Evolutionary conservation across 2,797 vertebrate species (phyloP), one percentile per base, ranked within the genome.

Genomic region (Petrocephalus sullivani): DNA sequence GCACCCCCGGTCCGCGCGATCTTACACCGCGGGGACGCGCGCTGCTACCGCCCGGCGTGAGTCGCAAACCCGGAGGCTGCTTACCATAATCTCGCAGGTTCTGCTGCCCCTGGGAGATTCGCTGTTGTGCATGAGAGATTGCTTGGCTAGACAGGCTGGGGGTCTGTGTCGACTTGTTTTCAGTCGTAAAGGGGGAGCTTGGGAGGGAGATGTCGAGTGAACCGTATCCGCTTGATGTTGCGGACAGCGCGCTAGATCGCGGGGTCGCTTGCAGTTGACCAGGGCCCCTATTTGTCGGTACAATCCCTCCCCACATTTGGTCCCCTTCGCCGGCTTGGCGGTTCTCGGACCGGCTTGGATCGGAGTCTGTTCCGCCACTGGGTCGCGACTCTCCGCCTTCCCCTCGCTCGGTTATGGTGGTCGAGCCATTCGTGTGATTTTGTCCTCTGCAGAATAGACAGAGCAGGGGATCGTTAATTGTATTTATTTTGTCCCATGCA

Each of bases 181-280:
- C 95, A 93, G 95, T 95, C 94, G 95, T 95, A 92, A 96, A 94
- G 89, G 95, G 97, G 37, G 97, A 96, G 93, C 94, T 96, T 91
- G 95, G 95, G 88, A 91, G 58, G 14, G 96, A 97, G 92, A 97
- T 97, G 90, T 98, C 97, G 92, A 94, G 96, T 91, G 98, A 98
- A 95, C 97, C 97, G 95, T 98, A 98, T 90, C 98, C 98, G 92
- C 97, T 98, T 92, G 96, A 96, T 86, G 95, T 95, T 90, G 95
- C 95, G 90, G 95, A 95, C 92, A 96, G 94, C 82, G 95, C 94
- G 92, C 95, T 94, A 93, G 95, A 95, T 88, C 95, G 91, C 87
- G 96, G 95, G 91, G 95, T 96, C 91, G 95, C 95, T 91, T 94
- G 96, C 92, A 95, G 94, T 92, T 95, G 95, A 23, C 94, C 94